A percentile compares a stretch with the other conserved stretches of the same genome.
Evolutionary conservation across 2,113 vertebrate species (phyloP).

Genomic region (Diphyllodes magnificus): DNA sequence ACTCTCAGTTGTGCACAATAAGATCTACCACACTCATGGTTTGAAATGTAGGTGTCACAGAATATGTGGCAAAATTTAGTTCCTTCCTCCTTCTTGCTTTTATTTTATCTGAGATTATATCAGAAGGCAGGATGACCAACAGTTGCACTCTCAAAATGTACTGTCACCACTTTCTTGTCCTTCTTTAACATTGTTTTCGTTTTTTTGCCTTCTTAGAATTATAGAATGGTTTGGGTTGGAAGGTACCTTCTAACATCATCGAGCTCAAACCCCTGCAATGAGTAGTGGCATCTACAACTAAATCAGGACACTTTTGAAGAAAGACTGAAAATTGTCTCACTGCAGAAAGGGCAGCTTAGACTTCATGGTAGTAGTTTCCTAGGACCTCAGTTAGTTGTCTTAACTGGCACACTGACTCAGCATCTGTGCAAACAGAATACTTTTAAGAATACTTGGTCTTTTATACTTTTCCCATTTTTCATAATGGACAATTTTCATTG

Average conservation of each 20-base stretch:
- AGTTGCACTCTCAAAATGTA: not conserved
- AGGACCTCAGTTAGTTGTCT: not conserved
- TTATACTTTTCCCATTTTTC: not conserved
- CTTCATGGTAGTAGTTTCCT: not conserved
- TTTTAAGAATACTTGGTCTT: not conserved
- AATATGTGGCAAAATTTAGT: not conserved
- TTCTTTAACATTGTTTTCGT: not conserved
- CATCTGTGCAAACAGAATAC: not conserved
- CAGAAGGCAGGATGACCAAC: not conserved
- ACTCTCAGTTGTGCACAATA: not conserved
- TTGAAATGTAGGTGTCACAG: not conserved
- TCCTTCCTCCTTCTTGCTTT: not conserved
- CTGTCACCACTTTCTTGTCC: not conserved
- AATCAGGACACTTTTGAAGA: not conserved
- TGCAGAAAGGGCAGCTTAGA: not conserved
- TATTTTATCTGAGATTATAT: not conserved
- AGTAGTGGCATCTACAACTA: not conserved
- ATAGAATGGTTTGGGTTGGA: not conserved
- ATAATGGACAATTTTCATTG: not conserved
- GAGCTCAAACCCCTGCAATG: not conserved
- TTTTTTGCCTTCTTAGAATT: not conserved
- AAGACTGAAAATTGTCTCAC: not conserved
- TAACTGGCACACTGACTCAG: not conserved
- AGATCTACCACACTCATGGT: not conserved
- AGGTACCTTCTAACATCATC: not conserved